These are phyloP conservation scores for Sterrhoptilus dennistouni DNA, from an alignment of 2,113 vertebrate species.

Conservation along the genomic window DNA sequence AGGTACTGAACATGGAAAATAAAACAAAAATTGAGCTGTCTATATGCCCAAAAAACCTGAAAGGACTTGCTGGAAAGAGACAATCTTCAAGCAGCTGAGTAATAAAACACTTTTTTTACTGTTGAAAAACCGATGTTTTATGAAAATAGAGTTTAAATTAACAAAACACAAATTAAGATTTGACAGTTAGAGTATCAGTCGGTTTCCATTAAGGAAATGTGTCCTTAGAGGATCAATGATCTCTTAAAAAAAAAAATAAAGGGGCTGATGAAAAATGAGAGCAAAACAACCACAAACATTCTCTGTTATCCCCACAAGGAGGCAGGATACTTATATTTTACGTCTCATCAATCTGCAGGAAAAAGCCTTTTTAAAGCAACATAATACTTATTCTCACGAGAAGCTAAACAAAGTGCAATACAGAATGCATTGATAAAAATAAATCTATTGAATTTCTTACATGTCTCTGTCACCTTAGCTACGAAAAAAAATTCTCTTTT, in stretches of 20 bases:
- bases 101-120: background rate
- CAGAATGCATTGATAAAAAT: background rate
- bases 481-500: background rate
- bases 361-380: background rate
- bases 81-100: background rate
- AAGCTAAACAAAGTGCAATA: background rate
- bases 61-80: background rate
- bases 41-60: background rate
- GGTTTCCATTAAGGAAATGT: background rate
- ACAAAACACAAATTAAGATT: background rate
- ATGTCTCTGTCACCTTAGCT: background rate
- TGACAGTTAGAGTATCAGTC: background rate
- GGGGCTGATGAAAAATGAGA: background rate
- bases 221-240: background rate
- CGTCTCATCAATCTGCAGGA: background rate
- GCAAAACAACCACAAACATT: background rate
- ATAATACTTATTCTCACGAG: background rate
- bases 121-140: background rate
- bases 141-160: background rate
- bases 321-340: background rate
- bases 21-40: background rate
- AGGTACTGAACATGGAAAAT: constrained; percentile 38
- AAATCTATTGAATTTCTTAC: background rate
- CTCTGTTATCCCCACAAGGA: background rate
- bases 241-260: background rate